Evolutionary conservation across 2,888 invertebrate genomes (phyloP).

Genomic region (Drepana falcataria): DNA sequence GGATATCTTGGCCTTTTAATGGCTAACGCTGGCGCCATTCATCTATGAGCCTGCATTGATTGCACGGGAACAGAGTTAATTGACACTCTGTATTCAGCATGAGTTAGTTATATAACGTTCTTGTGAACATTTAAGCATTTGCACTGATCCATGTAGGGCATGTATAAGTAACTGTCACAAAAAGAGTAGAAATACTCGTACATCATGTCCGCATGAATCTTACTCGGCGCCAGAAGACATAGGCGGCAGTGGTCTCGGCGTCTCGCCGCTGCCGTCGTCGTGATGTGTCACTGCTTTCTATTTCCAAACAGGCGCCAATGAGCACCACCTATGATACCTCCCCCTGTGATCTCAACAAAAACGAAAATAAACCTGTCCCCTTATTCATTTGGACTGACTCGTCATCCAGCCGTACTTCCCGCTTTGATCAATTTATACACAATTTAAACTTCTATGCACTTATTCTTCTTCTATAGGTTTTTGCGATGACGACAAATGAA

Average conservation of each 20-base stretch:
- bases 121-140: background rate
- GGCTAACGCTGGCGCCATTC: background rate
- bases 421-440: background rate
- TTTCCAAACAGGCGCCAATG: slow-evolving; percentile 58
- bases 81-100: background rate
- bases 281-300: slow-evolving; percentile 68
- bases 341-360: slow-evolving; percentile 17
- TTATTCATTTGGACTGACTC: slow-evolving; percentile 2
- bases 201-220: slow-evolving; percentile 23
- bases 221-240: slow-evolving; percentile 29
- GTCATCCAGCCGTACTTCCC: slow-evolving; percentile 1
- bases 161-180: slow-evolving; percentile 5
- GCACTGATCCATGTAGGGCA: background rate
- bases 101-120: background rate
- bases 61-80: background rate
- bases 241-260: slow-evolving; percentile 30
- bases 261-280: slow-evolving; percentile 28
- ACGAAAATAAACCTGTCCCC: slow-evolving; percentile 4
- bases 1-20: background rate
- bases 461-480: too few relatives aligned
- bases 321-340: slow-evolving; percentile 38
- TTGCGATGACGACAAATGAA: too few relatives aligned
- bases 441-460: too few relatives aligned
- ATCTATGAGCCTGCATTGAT: background rate
- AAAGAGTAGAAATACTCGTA: slow-evolving; percentile 16